Conservation (phyloP, 2,888 invertebrate species). For the Fragum fragum region DNA sequence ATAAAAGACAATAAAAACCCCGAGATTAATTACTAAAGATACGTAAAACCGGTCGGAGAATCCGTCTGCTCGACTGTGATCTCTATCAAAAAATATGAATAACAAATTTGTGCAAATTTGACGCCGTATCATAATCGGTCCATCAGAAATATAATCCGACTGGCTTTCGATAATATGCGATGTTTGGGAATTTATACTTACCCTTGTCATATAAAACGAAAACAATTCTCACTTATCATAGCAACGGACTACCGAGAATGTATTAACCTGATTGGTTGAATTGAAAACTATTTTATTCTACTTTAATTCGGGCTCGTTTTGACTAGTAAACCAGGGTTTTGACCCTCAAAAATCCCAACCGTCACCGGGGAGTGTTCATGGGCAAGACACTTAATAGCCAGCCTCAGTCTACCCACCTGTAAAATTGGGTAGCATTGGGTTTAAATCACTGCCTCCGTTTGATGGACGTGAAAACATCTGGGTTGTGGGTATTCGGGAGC, state of each 20-base stretch:
- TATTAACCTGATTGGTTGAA: not conserved
- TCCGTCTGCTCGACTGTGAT: slow-evolving; percentile 30
- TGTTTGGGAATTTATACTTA: slow-evolving; percentile 9
- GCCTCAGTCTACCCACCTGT: no score
- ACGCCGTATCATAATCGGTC: slow-evolving; percentile 44
- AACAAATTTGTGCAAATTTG: slow-evolving; percentile 60
- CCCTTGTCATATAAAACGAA: not conserved
- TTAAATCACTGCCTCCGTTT: no score
- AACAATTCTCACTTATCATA: not conserved
- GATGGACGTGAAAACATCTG: no score
- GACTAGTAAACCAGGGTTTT: no score
- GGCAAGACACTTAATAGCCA: no score
- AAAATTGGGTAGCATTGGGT: no score
- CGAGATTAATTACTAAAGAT: slow-evolving; percentile 50
- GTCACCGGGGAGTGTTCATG: no score
- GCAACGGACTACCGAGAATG: not conserved
- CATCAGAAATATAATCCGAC: slow-evolving; percentile 13
- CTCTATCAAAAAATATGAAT: slow-evolving; percentile 55
- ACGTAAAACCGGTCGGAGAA: slow-evolving; percentile 40
- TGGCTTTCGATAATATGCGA: slow-evolving; percentile 15
- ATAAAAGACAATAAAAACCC: slow-evolving; percentile 40
- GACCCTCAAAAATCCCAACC: no score
- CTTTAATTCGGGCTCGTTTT: no score
- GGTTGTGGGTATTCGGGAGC: no score
- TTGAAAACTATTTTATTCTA: no score